Percentiles rank a stretch among this genome's conserved stretches.
Evolutionary conservation across 2,113 vertebrate species (phyloP).

Genomic region (Pomatorhinus ruficollis): DNA sequence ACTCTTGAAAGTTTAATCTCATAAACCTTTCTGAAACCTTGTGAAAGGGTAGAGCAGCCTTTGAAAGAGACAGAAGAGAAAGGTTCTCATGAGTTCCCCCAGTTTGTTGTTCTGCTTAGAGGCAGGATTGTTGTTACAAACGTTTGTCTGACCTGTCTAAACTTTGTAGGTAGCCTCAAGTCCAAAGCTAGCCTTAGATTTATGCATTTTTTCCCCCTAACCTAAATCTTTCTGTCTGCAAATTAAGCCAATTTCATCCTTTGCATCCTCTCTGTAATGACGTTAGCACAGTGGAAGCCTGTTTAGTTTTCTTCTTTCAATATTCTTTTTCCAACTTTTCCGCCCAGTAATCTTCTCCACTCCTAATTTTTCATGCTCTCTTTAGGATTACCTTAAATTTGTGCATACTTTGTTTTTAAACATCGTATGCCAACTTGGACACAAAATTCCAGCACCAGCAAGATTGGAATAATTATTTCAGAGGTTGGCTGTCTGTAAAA

Average conservation of each 20-base stretch:
- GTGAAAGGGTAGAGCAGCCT: neutral
- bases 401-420: neutral
- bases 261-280: conserved; percentile 44
- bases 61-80: neutral
- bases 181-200: neutral
- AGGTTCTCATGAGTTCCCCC: neutral
- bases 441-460: neutral
- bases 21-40: neutral
- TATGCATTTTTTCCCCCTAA: neutral
- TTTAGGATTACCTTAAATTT: neutral
- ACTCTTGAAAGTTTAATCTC: conserved; percentile 10
- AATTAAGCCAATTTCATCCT: conserved; percentile 45
- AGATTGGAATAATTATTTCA: conserved; percentile 18
- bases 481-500: neutral
- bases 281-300: neutral
- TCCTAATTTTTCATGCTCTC: neutral
- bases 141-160: conserved; percentile 20
- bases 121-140: neutral
- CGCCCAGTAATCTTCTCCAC: neutral
- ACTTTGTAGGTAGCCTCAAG: conserved; percentile 36
- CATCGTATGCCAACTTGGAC: neutral
- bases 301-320: neutral
- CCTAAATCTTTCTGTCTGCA: conserved; percentile 43
- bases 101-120: conserved; percentile 12
- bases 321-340: neutral